Conservation (phyloP, 2,888 invertebrate species). For the Oscheius myriophilus region DNA sequence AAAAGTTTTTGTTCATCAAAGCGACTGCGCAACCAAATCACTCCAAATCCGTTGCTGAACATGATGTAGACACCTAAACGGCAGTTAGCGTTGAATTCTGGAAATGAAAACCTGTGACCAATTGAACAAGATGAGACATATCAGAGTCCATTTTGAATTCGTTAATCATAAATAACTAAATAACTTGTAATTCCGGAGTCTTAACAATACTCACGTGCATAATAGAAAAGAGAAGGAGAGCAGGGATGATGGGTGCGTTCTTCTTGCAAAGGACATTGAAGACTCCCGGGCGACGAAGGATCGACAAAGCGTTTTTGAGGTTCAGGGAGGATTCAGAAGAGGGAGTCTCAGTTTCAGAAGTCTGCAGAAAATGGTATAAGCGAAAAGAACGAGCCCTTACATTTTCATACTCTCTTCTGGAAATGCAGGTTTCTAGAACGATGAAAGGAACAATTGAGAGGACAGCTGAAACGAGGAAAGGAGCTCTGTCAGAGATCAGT, state of each 20-base stretch:
- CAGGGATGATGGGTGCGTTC: slow-evolving; percentile 52
- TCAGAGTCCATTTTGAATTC: slow-evolving; percentile 51
- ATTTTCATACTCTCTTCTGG: slow-evolving; percentile 37
- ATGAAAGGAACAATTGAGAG: slow-evolving; percentile 41
- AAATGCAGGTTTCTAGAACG: slow-evolving; percentile 43
- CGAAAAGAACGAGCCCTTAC: no score
- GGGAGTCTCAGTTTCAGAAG: no score
- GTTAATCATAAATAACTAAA: slow-evolving; percentile 61
- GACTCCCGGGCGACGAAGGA: slow-evolving; percentile 48
- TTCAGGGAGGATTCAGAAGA: background rate
- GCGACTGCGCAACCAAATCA: slow-evolving; percentile 52
- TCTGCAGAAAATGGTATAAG: no score
- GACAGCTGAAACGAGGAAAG: slow-evolving; percentile 35
- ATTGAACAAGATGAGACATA: slow-evolving; percentile 51
- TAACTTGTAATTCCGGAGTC: background rate
- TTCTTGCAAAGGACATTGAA: slow-evolving; percentile 55
- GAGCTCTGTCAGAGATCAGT: slow-evolving; percentile 31
- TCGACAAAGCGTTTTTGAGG: slow-evolving; percentile 38
- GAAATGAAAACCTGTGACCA: slow-evolving; percentile 46
- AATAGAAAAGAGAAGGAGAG: slow-evolving; percentile 47
- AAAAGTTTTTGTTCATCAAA: slow-evolving; percentile 57
- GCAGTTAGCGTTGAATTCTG: no score
- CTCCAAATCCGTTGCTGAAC: slow-evolving; percentile 59
- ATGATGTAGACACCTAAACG: slow-evolving; percentile 47
- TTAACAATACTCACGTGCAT: slow-evolving; percentile 41